Base-by-base conservation (phyloP, 2,888 invertebrate species). In the Oxystoma pomonae region DNA sequence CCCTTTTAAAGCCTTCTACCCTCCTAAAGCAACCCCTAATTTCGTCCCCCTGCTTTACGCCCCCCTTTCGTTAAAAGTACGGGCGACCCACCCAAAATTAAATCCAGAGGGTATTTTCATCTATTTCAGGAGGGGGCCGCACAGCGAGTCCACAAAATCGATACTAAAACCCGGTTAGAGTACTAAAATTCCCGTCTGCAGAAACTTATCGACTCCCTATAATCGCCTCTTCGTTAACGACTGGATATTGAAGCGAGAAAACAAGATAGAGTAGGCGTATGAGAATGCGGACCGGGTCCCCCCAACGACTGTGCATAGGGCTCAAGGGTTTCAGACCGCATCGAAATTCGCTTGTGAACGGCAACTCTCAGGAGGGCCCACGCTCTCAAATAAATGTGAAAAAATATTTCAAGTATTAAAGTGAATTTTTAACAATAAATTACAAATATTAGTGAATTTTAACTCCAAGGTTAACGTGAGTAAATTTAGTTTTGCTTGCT, bases 41-140 rank as follows among this genome's bases (percentile, higher is more conserved):
- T 35, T 49, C 55, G 20, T 35, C 60, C 61, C 56, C 9, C 58
- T 51, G 57, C 55, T 19, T 62, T 49, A 58, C 35, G 35, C 9
- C 58, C 35, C 51, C 55, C 20, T 62, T 49, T 59, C 35, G 35
- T 35, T 35, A 35, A 3, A 12, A 35, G 12, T 12, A 7, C 35
- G 35, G 35, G 56, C 55, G 66, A 52, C 66, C 64, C 66, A 66
- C 67, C 67, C 69, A 70, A 35, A 73, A 71, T 73, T 72, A 72
- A 73, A 71, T 72, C 72, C 72, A 69, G 69, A 72, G 72, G 71
- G 72, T 71, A 71, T 72, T 12, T 35, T 3, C 5, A 35, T 35
- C 3, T 35, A 35, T 35, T 35, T 35, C 12, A 35, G 5, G 35
- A 35, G 35, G 35, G 35, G 35, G 35, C 35, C 35, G 35, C 35